Evolutionary conservation across 2,797 vertebrate species (phyloP), one percentile per base, ranked within the genome.

Genomic region (Hippocampus kuda): DNA sequence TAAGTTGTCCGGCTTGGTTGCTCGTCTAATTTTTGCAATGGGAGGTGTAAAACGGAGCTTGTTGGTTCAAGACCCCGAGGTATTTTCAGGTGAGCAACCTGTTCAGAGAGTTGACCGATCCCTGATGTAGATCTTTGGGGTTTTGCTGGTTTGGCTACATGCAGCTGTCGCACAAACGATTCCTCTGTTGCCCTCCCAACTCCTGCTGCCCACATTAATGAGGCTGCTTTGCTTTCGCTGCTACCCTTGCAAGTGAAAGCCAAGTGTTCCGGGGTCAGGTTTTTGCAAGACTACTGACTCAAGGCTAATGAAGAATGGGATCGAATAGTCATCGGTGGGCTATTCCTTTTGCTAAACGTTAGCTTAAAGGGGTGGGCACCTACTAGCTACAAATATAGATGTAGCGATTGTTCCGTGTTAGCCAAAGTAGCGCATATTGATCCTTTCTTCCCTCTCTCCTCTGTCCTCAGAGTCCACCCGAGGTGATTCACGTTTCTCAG

Each of bases 381-480:
- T 54, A 61, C 59, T 61, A 20, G 30, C 30, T 20, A 4, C 59
- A 27, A 59, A 2, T 13, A 13, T 15, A 57, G 15, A 6, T 13
- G 12, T 59, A 59, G 15, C 15, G 9, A 30, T 61, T 20, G 15
- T 61, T 61, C n/a, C 24, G 53, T 10, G n/a, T 54, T 24, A 54
- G 49, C 18, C 7, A 7, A 22, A 6, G n/a, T 54, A 24, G 10
- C 7, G n/a, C 3, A 80, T 76, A 68, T 82, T 88, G 79, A 87
- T 72, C 65, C 65, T 42, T 65, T 76, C 78, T 57, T 80, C 76
- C 72, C 48, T 81, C 76, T 76, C 57, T 83, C 67, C 75, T 84
- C 64, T 86, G 74, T 86, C 83, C 83, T 85, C 88, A 92, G 91
- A 86, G 85, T 82, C 89, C 89, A 80, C 79, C 84, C 79, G 91